Evolutionary conservation across 1,140 invertebrate genomes (phyloP).

Genomic region (Fopius arisanus): DNA sequence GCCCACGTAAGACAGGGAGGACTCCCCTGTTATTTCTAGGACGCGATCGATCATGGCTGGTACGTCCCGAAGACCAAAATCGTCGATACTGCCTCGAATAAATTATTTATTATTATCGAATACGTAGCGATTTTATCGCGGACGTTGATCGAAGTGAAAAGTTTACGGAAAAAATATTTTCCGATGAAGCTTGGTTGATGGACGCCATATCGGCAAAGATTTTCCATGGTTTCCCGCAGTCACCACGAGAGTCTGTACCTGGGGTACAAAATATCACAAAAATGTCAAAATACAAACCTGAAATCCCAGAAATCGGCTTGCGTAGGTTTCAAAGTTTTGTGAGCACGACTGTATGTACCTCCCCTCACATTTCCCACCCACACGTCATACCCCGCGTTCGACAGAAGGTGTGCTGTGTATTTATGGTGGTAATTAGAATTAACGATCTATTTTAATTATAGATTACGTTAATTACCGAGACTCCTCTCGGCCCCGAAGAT

Average conservation of each 20-base stretch:
- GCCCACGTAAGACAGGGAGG: conserved; percentile 66
- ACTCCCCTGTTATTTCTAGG: conserved; percentile 66
- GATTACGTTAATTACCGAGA: not conserved
- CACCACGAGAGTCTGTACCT: no score
- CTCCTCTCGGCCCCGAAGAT: not conserved
- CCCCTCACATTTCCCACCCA: conserved; percentile 71
- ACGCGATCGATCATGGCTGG: conserved; percentile 75
- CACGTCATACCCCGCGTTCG: conserved; percentile 78
- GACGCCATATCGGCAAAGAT: no score
- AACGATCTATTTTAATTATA: not conserved
- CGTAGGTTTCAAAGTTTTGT: conserved; percentile 50
- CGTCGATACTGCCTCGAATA: conserved; percentile 63
- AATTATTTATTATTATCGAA: no score
- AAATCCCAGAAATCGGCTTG: conserved; percentile 66
- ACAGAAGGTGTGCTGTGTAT: conserved; percentile 62
- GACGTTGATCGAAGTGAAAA: not conserved
- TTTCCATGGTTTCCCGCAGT: no score
- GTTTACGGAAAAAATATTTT: no score
- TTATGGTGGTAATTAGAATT: not conserved
- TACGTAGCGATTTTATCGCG: no score
- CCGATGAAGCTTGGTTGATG: no score
- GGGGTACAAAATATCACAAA: not conserved
- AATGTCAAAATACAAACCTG: conserved; percentile 36
- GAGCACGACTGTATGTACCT: conserved; percentile 63
- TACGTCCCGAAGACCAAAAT: conserved; percentile 74